phyloP scores from a whole-genome alignment of 2,113 vertebrate genomes.

The Anolis sagrei region DNA sequence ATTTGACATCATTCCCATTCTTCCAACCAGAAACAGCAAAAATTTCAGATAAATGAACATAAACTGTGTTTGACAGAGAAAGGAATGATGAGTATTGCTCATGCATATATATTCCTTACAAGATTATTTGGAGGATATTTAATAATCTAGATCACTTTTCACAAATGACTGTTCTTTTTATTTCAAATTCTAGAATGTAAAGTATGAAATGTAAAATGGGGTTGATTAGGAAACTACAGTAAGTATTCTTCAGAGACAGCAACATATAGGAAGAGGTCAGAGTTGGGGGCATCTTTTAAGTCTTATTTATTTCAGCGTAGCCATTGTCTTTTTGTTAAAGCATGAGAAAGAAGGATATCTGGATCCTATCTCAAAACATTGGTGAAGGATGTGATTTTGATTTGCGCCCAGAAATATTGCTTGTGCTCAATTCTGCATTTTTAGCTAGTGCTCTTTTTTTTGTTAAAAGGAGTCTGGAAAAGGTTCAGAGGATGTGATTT shows the following conservation, averaged over 20 bases:
- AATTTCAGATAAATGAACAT: not conserved
- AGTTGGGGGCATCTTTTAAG: no score
- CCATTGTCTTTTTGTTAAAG: not conserved
- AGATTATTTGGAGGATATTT: not conserved
- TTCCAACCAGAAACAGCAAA: not conserved
- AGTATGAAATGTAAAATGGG: not conserved
- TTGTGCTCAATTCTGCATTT: not conserved
- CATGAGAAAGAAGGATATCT: conserved; percentile 1
- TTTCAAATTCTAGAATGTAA: not conserved
- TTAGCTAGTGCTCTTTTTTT: not conserved
- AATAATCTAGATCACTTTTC: not conserved
- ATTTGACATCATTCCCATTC: no score
- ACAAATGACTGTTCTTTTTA: not conserved
- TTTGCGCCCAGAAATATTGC: not conserved
- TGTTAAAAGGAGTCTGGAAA: not conserved
- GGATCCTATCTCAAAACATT: not conserved
- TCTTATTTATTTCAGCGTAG: not conserved
- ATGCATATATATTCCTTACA: not conserved
- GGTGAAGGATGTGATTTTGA: conserved; percentile 6
- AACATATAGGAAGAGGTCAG: no score
- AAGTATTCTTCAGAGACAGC: no score
- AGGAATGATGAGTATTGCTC: no score
- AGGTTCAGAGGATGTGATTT: not conserved
- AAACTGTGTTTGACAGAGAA: not conserved
- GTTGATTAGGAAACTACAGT: conserved; percentile 11